Percentiles rank a stretch among this genome's conserved stretches.
Conservation (phyloP, 2,888 invertebrate species). For the Andrena trimmerana region DNA sequence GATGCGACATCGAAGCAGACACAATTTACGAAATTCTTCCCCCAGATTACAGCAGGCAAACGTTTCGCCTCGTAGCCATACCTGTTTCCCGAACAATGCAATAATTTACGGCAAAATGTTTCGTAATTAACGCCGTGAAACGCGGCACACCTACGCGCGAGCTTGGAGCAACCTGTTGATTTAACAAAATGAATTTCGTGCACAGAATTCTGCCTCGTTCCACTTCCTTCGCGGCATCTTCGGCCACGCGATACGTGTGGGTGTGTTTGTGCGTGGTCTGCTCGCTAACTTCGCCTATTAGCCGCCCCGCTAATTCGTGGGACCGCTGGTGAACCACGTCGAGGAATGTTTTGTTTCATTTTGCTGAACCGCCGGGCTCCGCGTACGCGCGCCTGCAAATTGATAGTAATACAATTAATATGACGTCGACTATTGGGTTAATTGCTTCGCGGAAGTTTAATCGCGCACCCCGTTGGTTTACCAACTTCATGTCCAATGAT, state of each 20-base stretch:
- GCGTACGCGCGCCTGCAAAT: slow-evolving; percentile 31
- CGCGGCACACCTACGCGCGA: not conserved
- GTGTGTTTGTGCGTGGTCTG: slow-evolving; percentile 22
- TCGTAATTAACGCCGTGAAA: slow-evolving; percentile 10
- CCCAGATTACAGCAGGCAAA: not conserved
- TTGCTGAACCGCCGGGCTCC: slow-evolving; percentile 11
- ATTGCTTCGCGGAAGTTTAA: slow-evolving; percentile 21
- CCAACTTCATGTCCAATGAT: not conserved
- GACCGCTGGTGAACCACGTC: slow-evolving; percentile 32
- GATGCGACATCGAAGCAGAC: too few relatives aligned
- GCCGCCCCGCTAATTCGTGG: slow-evolving; percentile 55
- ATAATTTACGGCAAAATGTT: slow-evolving; percentile 17
- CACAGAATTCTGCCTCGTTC: slow-evolving; percentile 37
- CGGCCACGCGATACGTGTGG: slow-evolving; percentile 13
- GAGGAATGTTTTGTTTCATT: slow-evolving; percentile 55
- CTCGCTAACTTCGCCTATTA: slow-evolving; percentile 47
- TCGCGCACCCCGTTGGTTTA: not conserved
- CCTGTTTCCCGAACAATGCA: slow-evolving; percentile 15
- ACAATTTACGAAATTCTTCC: not conserved
- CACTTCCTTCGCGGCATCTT: slow-evolving; percentile 56
- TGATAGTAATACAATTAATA: slow-evolving; percentile 44
- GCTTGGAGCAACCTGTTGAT: slow-evolving; percentile 54
- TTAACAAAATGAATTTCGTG: slow-evolving; percentile 40
- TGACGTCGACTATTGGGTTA: slow-evolving; percentile 21
- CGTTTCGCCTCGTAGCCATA: not conserved